phyloP scores from a whole-genome alignment of 1,140 invertebrate genomes.

The Scaptomyza graminum region DNA sequence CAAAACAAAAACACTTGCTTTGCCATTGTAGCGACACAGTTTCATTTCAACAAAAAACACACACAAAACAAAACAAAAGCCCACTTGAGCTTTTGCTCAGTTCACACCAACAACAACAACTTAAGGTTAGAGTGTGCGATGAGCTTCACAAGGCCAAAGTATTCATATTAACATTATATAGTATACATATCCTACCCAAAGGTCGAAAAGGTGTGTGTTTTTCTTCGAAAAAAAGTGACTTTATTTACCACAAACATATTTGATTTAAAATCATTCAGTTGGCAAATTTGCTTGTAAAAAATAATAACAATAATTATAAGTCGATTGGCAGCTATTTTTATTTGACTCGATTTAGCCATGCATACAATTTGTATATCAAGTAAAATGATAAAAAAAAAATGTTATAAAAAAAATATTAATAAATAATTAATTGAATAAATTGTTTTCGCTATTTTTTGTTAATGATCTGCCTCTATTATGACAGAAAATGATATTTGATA shows the following conservation, averaged over 20 bases:
- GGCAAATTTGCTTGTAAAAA: background rate
- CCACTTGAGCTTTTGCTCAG: constrained; percentile 75
- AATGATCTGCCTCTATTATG: no score
- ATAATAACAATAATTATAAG: background rate
- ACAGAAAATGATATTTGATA: constrained; percentile 26
- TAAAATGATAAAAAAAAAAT: background rate
- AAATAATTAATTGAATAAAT: no score
- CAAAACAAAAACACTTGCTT: constrained; percentile 70
- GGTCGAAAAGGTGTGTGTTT: background rate
- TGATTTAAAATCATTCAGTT: background rate
- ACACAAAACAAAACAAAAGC: constrained; percentile 65
- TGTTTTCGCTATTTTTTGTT: no score
- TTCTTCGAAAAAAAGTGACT: background rate
- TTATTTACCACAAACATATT: background rate
- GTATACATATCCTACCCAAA: background rate
- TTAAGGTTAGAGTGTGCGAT: constrained; percentile 50
- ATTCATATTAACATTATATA: constrained; percentile 6
- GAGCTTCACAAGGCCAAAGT: constrained; percentile 6
- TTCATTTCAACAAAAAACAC: constrained; percentile 63
- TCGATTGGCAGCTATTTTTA: background rate
- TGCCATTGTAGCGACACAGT: constrained; percentile 64
- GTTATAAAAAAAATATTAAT: no score
- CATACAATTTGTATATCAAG: background rate
- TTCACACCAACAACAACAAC: constrained; percentile 53
- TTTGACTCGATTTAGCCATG: background rate